A percentile compares a stretch with the other conserved stretches of the same genome.
Conservation (phyloP, 2,797 vertebrate genomes). For the Galago senegalensis region DNA sequence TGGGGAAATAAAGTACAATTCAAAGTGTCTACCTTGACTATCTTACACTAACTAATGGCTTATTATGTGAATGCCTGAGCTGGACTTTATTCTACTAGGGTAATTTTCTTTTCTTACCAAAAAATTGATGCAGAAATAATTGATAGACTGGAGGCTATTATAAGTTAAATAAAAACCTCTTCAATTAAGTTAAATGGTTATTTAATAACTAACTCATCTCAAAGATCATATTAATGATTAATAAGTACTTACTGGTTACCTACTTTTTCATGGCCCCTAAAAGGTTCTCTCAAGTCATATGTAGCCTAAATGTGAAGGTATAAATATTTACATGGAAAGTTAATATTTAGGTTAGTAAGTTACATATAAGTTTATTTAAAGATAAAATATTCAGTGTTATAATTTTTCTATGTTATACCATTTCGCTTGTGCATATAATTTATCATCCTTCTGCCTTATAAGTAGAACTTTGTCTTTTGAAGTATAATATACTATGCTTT, state of each 20-base stretch:
- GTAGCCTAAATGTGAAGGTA: background rate
- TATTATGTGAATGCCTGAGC: background rate
- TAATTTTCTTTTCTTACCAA: background rate
- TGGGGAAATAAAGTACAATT: background rate
- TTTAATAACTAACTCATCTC: constrained; percentile 14
- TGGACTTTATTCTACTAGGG: background rate
- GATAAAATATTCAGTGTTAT: constrained; percentile 4
- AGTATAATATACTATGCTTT: constrained; percentile 35
- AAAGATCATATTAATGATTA: constrained; percentile 5
- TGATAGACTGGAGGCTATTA: background rate
- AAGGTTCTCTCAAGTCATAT: background rate
- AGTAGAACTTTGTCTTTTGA: constrained; percentile 43
- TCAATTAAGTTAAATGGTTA: background rate
- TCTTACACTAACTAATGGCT: background rate
- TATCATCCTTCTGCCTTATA: background rate
- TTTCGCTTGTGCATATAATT: constrained; percentile 37
- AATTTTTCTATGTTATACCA: background rate
- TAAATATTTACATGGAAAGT: constrained; percentile 30
- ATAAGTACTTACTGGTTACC: background rate
- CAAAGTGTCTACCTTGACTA: background rate
- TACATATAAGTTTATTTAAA: background rate
- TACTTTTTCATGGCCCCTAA: constrained; percentile 5
- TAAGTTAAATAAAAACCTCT: constrained; percentile 28
- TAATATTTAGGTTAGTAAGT: constrained; percentile 5
- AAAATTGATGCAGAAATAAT: constrained; percentile 18